Conservation (phyloP, 53 echinoderm and acorn worm species). For the Apostichopus leukothele region DNA sequence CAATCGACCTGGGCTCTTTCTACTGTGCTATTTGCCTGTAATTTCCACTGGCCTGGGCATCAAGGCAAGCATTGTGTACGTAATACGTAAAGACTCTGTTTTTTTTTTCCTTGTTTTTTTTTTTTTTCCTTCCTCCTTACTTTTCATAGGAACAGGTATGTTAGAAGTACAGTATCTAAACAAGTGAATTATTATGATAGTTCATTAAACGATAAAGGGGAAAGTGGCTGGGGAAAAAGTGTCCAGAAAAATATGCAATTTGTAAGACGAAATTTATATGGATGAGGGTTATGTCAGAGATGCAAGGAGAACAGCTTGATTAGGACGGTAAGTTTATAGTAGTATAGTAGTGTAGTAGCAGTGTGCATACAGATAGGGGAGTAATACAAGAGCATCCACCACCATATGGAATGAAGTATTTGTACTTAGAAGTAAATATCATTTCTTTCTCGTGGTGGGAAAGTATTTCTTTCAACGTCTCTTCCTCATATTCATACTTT, state of each 20-base stretch:
- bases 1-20: constrained; percentile 47
- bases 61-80: constrained; percentile 41
- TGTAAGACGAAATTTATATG: neutral
- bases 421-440: neutral
- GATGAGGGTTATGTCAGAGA: neutral
- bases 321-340: no score
- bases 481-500: no score
- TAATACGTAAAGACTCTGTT: constrained; percentile 1
- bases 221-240: neutral
- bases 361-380: no score
- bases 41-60: constrained; percentile 49
- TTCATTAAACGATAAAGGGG: neutral
- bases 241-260: neutral
- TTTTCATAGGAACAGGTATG: constrained; percentile 1
- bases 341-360: no score
- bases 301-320: neutral
- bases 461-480: neutral
- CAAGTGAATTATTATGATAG: neutral
- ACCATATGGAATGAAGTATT: neutral
- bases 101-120: neutral
- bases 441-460: neutral
- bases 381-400: neutral
- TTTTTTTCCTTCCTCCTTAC: neutral
- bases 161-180: neutral
- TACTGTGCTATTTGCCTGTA: constrained; percentile 33